Percentiles rank a stretch among this genome's conserved stretches.
Evolutionary conservation across 2,113 vertebrate species (phyloP).

Genomic region (Cinclus mexicanus): DNA sequence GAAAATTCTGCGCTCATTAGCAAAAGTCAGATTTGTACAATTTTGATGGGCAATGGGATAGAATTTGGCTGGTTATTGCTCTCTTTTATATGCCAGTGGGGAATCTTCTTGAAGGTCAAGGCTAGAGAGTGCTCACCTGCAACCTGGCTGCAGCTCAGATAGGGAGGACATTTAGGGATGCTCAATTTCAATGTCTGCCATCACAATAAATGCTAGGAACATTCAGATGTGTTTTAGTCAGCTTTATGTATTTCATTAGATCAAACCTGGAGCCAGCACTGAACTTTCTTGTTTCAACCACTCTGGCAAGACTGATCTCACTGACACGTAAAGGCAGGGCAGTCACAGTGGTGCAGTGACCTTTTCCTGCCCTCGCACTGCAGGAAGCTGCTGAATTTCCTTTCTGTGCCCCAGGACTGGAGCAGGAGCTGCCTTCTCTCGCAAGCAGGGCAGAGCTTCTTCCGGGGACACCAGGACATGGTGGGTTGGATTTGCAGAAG

Average conservation of each 20-base stretch:
- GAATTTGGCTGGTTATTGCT: background rate
- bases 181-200: background rate
- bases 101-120: background rate
- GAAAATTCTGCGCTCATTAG: background rate
- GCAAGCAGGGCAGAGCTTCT: background rate
- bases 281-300: background rate
- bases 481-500: background rate
- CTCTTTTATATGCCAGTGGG: background rate
- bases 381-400: background rate
- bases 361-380: background rate
- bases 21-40: background rate
- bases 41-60: background rate
- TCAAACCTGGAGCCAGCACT: background rate
- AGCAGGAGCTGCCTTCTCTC: background rate
- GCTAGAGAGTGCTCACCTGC: background rate
- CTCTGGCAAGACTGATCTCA: background rate
- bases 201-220: background rate
- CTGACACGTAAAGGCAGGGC: background rate
- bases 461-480: accelerated
- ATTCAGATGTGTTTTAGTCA: background rate
- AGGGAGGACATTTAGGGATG: background rate
- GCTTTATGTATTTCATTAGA: background rate
- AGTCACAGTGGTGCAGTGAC: background rate
- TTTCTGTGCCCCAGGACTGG: background rate
- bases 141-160: background rate